These are phyloP conservation scores for Sapayoa aenigma DNA, from an alignment of 2,113 vertebrate genomes.

Conservation along the genomic window DNA sequence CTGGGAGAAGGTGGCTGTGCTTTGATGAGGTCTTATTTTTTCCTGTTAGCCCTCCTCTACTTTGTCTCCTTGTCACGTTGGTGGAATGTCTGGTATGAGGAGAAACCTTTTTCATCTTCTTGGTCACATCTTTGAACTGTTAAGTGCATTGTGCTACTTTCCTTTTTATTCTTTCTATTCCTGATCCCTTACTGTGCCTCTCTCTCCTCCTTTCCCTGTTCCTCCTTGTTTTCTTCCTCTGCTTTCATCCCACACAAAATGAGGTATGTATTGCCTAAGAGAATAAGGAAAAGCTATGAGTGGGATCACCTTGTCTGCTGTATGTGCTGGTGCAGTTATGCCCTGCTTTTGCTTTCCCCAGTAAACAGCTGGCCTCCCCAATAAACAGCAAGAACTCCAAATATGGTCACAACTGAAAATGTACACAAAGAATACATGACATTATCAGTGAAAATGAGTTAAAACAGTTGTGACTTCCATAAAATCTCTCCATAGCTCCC, in stretches of 20 bases:
- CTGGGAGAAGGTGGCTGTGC: background rate
- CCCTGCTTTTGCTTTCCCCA: background rate
- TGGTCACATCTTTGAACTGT: background rate
- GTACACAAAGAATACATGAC: background rate
- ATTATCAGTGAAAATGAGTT: background rate
- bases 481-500: background rate
- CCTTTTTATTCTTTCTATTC: background rate
- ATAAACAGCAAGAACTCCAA: background rate
- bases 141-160: background rate
- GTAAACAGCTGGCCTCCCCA: background rate
- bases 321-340: background rate
- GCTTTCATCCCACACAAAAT: background rate
- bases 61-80: fast-evolving
- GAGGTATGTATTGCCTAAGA: background rate
- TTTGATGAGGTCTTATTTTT: slow-evolving; percentile 20
- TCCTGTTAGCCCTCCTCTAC: background rate
- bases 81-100: slow-evolving; percentile 47
- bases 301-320: background rate
- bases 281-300: background rate
- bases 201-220: background rate
- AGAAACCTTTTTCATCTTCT: background rate
- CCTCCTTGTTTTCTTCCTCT: background rate
- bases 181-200: background rate
- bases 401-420: background rate
- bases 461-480: background rate